Evolutionary conservation across 2,888 invertebrate genomes (phyloP).

Genomic region (Acrocyrtus sp.): DNA sequence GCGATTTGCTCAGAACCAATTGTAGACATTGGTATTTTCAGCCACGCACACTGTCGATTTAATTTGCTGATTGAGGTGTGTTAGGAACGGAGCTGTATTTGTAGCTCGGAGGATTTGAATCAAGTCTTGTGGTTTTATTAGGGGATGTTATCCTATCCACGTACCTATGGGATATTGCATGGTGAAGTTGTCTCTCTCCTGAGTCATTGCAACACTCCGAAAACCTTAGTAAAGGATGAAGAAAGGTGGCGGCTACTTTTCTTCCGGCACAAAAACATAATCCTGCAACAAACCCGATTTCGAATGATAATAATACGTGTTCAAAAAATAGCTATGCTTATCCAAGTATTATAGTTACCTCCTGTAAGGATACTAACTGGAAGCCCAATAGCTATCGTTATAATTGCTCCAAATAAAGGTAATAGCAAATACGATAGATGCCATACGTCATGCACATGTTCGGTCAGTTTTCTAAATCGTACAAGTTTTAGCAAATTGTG

Average conservation of each 20-base stretch:
- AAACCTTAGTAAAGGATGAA: conserved; percentile 34
- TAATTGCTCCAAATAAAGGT: conserved; percentile 27
- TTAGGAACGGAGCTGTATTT: conserved; percentile 34
- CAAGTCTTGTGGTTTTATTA: conserved; percentile 18
- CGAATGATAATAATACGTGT: background rate
- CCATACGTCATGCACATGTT: no score
- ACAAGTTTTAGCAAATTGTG: no score
- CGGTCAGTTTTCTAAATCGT: no score
- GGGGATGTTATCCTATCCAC: conserved; percentile 46
- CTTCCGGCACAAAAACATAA: conserved; percentile 25
- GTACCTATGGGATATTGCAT: conserved; percentile 34
- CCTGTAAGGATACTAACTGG: conserved; percentile 42
- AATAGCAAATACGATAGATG: conserved; percentile 42
- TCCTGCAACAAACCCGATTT: conserved; percentile 6
- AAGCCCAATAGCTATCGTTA: conserved; percentile 25
- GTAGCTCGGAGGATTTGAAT: conserved; percentile 40
- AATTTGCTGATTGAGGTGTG: conserved; percentile 2
- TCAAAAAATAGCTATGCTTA: background rate
- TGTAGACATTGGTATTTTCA: no score
- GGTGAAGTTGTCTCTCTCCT: conserved; percentile 22
- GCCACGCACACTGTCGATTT: no score
- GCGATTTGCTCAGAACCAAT: no score
- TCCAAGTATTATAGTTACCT: conserved; percentile 29
- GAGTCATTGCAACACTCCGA: conserved; percentile 30
- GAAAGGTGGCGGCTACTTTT: conserved; percentile 13